A percentile compares a stretch with the other conserved stretches of the same genome.
These are phyloP conservation scores for Physella acuta DNA, from an alignment of 1,140 invertebrate genomes.

Conservation along the genomic window DNA sequence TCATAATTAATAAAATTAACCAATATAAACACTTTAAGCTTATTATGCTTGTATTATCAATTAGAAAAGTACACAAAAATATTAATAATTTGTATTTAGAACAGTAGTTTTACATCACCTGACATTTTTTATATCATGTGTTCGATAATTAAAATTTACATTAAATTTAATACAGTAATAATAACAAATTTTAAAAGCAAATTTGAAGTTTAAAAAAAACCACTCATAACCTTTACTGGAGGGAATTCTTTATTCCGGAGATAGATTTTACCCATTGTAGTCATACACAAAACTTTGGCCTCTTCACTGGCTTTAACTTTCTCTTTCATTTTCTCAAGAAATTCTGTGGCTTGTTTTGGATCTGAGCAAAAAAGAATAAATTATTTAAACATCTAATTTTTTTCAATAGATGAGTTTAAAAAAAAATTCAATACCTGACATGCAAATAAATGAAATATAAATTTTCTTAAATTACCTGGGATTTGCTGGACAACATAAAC, in stretches of 20 bases:
- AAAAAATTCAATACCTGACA: background rate
- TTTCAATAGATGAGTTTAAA: background rate
- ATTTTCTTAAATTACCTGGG: slow-evolving; percentile 44
- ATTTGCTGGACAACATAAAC: slow-evolving; percentile 80
- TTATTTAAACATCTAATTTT: too few relatives aligned
- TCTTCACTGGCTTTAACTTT: slow-evolving; percentile 86
- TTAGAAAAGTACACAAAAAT: too few relatives aligned
- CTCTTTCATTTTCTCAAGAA: slow-evolving; percentile 81
- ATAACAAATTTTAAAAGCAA: background rate
- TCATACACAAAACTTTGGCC: slow-evolving; percentile 81
- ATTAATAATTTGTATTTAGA: too few relatives aligned
- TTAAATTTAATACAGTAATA: background rate
- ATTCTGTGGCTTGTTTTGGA: slow-evolving; percentile 79
- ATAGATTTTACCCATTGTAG: slow-evolving; percentile 81
- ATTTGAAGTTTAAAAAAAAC: background rate
- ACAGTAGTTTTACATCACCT: too few relatives aligned
- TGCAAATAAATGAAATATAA: background rate
- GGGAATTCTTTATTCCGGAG: slow-evolving; percentile 81
- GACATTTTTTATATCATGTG: too few relatives aligned
- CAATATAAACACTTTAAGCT: too few relatives aligned
- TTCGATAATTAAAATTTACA: too few relatives aligned
- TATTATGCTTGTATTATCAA: too few relatives aligned
- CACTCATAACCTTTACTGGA: slow-evolving; percentile 72
- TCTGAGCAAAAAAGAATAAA: slow-evolving; percentile 60
- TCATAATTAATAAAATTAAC: too few relatives aligned